Conservation (phyloP, 2,888 invertebrate species). For the Cabera pusaria region DNA sequence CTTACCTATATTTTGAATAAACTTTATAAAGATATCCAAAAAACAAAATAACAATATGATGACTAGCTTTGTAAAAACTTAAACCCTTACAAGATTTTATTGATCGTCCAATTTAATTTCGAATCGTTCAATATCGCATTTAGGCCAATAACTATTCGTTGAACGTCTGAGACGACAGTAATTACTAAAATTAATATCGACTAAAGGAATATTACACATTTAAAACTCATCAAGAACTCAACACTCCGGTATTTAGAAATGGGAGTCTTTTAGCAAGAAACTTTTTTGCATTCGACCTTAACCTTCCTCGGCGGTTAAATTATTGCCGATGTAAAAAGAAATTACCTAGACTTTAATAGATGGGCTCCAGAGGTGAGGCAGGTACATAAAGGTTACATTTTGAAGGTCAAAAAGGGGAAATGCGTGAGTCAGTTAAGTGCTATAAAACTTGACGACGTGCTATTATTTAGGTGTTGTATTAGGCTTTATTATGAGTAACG, state of each 20-base stretch:
- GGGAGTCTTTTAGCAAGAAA: constrained; percentile 18
- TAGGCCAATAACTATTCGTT: background rate
- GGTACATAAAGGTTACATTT: constrained; percentile 23
- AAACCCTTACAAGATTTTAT: no score
- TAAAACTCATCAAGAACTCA: constrained; percentile 18
- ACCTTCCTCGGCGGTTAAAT: constrained; percentile 27
- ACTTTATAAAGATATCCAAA: no score
- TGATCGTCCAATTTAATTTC: no score
- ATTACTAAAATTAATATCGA: constrained; percentile 13
- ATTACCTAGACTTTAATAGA: constrained; percentile 25
- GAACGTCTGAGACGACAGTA: background rate
- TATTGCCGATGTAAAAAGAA: constrained; percentile 28
- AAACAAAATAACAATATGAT: no score
- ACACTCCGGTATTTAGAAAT: constrained; percentile 14
- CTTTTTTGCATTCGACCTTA: constrained; percentile 27
- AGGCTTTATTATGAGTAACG: no score
- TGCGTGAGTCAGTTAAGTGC: background rate
- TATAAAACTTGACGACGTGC: constrained; percentile 5
- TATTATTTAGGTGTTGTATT: no score
- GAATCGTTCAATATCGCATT: no score
- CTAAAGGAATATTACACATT: constrained; percentile 15
- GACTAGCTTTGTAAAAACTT: no score
- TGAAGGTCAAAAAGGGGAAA: constrained; percentile 18
- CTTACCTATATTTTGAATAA: no score
- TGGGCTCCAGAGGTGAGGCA: constrained; percentile 20